These are phyloP conservation scores for Catostomus latipinnis DNA, from an alignment of 2,797 vertebrate species.

Conservation along the genomic window DNA sequence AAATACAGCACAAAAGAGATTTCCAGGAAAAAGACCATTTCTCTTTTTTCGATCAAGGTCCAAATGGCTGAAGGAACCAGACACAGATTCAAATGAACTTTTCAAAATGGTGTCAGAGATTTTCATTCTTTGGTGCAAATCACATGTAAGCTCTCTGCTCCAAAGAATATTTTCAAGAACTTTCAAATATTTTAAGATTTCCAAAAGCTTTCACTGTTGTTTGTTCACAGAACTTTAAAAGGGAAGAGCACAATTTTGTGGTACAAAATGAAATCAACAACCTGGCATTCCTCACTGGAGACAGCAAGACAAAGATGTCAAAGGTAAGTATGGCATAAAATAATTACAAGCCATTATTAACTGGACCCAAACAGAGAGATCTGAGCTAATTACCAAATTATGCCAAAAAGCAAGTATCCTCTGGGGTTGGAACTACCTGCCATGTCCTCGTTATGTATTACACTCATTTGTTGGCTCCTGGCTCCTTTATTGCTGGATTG, in stretches of 20 bases:
- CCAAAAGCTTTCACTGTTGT: neutral
- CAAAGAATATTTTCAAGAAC: neutral
- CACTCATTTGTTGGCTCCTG: neutral
- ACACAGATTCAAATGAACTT: conserved; percentile 90
- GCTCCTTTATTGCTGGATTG: neutral
- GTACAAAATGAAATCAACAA: conserved; percentile 99
- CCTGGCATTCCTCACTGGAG: conserved; percentile 94
- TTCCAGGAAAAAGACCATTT: neutral
- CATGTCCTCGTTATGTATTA: neutral
- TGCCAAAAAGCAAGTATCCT: neutral
- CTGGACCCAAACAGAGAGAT: neutral
- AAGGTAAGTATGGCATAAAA: conserved; percentile 83
- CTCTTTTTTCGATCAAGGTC: conserved; percentile 75
- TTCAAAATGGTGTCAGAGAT: conserved; percentile 98
- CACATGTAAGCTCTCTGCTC: conserved; percentile 82
- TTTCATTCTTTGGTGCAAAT: conserved; percentile 99
- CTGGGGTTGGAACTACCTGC: neutral
- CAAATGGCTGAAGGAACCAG: conserved; percentile 93
- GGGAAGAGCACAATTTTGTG: conserved; percentile 99
- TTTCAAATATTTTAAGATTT: neutral
- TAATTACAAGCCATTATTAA: neutral
- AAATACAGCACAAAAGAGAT: no score
- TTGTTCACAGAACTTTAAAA: conserved; percentile 92
- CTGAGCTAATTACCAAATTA: neutral
- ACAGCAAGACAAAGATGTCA: conserved; percentile 94